These are phyloP conservation scores for Rugalucina vietnamica DNA, from an alignment of 2,888 invertebrate species.

Conservation along the genomic window DNA sequence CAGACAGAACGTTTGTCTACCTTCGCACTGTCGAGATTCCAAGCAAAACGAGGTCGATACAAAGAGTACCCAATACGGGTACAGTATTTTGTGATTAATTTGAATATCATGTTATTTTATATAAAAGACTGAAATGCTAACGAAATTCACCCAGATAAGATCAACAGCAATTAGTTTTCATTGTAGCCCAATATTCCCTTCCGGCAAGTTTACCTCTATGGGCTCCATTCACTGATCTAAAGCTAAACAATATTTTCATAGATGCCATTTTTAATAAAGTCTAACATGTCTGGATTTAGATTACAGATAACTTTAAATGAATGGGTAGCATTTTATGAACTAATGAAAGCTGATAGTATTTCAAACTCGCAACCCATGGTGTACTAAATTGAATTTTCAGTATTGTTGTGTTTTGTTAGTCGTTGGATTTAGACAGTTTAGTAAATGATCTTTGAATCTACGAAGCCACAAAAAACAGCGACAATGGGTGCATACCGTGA, in stretches of 20 bases:
- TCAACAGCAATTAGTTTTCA: conserved; percentile 12
- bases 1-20: too few relatives aligned
- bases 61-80: too few relatives aligned
- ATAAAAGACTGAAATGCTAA: not conserved
- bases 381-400: conserved; percentile 16
- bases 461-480: too few relatives aligned
- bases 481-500: too few relatives aligned
- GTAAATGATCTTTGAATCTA: not conserved
- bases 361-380: conserved; percentile 11
- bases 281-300: conserved; percentile 6
- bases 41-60: too few relatives aligned
- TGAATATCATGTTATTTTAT: not conserved
- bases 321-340: not conserved
- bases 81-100: conserved; percentile 7
- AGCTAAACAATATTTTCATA: conserved; percentile 10
- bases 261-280: conserved; percentile 6
- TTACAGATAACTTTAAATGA: conserved; percentile 5
- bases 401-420: not conserved
- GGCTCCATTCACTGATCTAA: not conserved
- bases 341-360: conserved; percentile 12
- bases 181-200: not conserved
- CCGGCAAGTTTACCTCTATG: not conserved
- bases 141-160: not conserved
- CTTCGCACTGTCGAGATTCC: too few relatives aligned
- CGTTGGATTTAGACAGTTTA: not conserved